Conservation (phyloP, 2,888 invertebrate genomes). For the Panopea generosa region DNA sequence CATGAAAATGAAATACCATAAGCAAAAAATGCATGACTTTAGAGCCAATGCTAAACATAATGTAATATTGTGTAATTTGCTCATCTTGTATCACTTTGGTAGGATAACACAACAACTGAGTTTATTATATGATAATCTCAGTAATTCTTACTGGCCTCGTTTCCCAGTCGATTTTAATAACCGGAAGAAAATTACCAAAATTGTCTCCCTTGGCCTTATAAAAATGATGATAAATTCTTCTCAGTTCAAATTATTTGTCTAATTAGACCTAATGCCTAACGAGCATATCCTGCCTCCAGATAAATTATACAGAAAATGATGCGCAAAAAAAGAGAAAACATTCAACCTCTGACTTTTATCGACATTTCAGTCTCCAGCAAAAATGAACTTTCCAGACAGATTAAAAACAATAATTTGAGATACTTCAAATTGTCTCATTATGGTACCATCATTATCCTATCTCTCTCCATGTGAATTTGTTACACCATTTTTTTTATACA, state of each 20-base stretch:
- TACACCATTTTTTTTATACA: no score
- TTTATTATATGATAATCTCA: no score
- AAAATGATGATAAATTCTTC: slow-evolving; percentile 58
- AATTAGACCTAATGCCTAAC: slow-evolving; percentile 52
- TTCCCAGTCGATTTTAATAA: slow-evolving; percentile 62
- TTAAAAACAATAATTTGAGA: slow-evolving; percentile 21
- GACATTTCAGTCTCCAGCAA: slow-evolving; percentile 29
- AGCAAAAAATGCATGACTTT: no score
- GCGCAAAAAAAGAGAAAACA: slow-evolving; percentile 15
- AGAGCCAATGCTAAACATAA: no score
- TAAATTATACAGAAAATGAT: slow-evolving; percentile 32
- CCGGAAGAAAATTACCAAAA: slow-evolving; percentile 60
- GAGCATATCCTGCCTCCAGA: slow-evolving; percentile 47
- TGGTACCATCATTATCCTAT: not conserved
- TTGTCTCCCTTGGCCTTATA: slow-evolving; percentile 61
- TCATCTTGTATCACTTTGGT: no score
- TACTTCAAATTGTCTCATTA: slow-evolving; percentile 29
- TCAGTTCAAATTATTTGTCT: slow-evolving; percentile 60
- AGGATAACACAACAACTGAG: no score
- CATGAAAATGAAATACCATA: no score
- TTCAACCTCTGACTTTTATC: slow-evolving; percentile 32
- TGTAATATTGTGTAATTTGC: no score
- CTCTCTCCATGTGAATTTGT: not conserved
- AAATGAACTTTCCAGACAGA: slow-evolving; percentile 24
- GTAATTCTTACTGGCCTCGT: no score